These are phyloP conservation scores for Tachystola acroxantha DNA, from an alignment of 2,888 invertebrate genomes.

Conservation along the genomic window DNA sequence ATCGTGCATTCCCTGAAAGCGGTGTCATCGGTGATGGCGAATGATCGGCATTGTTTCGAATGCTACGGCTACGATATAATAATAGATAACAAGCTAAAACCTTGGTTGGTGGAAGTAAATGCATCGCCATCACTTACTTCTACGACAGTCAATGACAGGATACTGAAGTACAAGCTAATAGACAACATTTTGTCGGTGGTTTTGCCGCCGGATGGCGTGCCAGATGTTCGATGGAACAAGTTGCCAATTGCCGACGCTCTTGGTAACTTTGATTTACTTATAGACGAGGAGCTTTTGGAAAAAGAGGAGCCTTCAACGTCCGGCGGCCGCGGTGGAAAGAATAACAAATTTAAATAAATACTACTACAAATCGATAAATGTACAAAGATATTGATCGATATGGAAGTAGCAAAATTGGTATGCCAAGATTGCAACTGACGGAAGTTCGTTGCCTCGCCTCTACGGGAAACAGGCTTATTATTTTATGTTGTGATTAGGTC, in stretches of 20 bases:
- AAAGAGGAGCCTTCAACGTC: conserved; percentile 74
- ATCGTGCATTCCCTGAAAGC: conserved; percentile 96
- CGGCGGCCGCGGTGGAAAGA: conserved; percentile 32
- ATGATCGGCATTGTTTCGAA: conserved; percentile 94
- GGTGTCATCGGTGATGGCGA: conserved; percentile 94
- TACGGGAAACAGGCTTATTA: too few relatives aligned
- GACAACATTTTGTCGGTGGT: conserved; percentile 95
- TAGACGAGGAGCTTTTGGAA: conserved; percentile 88
- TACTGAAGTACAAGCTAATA: conserved; percentile 94
- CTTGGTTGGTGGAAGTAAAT: conserved; percentile 97
- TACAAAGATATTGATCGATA: too few relatives aligned
- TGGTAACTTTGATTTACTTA: conserved; percentile 89
- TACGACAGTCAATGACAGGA: conserved; percentile 95
- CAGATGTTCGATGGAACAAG: conserved; percentile 94
- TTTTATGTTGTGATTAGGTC: too few relatives aligned
- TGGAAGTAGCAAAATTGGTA: too few relatives aligned
- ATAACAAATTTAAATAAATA: conserved; percentile 8
- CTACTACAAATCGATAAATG: too few relatives aligned
- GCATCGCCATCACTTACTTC: conserved; percentile 96
- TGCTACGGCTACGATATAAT: conserved; percentile 98
- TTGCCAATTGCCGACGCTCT: conserved; percentile 85
- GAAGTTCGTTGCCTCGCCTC: too few relatives aligned
- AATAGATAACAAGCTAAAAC: conserved; percentile 95
- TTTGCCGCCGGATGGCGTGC: conserved; percentile 91
- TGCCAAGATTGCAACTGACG: too few relatives aligned